Base-by-base conservation (phyloP, 1,140 invertebrate genomes). In the Drosophila sp. region DNA sequence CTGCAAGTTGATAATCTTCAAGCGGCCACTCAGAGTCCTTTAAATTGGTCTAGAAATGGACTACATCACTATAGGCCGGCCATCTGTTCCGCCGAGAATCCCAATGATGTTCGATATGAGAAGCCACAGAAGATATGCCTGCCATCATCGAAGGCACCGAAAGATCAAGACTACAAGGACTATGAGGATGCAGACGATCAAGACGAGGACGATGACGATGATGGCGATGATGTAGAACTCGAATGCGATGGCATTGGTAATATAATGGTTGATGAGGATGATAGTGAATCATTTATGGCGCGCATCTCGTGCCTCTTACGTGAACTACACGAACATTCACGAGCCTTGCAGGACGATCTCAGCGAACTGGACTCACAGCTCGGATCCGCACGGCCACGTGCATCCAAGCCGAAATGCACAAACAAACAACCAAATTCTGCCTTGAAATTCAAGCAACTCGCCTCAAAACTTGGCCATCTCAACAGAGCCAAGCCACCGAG, bases 21-120 rank as follows among this genome's bases (percentile, higher is more conserved):
- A 27, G 44, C 44, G 23, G 6, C 23, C 23, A 50, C 23, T 50
- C 44, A n/a, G 23, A 50, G 6, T 27, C 27, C 23, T 3, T 5
- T n/a, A 23, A 3, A 23, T 10, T 58, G 32, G 56, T 35, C 29
- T 17, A 57, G 17, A 30, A 17, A 57, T 33, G 32, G 27, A 33
- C 17, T 57, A 57, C 30, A 33, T 47, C 44, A 23, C 5, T 33
- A 33, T 5, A 27, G 6, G 29, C 25, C 35, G 3, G n/a, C 17
- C 7, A 57, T 75, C 4, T 75, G 72, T 40, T 25, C 72, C 1
- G 72, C 70, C 17, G 72, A 75, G 27, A 30, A 41, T 47, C 11
- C 70, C 1, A 29, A 40, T 6, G 71, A 66, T n/a, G 3, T 67
- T 38, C 32, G 47, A 1, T 60, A 17, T 8, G 72, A 75, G 5